phyloP scores from a whole-genome alignment of 2,888 invertebrate genomes.

The Chydorus sphaericus region DNA sequence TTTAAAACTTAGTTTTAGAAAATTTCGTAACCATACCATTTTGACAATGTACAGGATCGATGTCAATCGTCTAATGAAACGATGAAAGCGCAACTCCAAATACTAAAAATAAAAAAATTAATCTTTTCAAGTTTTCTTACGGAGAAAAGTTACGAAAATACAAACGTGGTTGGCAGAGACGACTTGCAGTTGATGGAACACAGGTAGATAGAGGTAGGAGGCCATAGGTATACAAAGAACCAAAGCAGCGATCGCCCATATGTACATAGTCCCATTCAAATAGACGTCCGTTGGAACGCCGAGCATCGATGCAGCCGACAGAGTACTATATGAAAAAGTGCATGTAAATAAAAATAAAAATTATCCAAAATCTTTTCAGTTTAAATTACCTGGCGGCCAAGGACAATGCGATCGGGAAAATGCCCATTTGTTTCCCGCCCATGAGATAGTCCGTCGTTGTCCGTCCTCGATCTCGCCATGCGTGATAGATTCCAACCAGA shows the following conservation, averaged over 20 bases:
- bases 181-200: slow-evolving; percentile 64
- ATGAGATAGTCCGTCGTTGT: slow-evolving; percentile 63
- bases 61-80: slow-evolving; percentile 15
- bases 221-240: slow-evolving; percentile 37
- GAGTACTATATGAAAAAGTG: slow-evolving; percentile 27
- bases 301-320: slow-evolving; percentile 36
- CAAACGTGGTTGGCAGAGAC: slow-evolving; percentile 74
- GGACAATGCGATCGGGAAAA: slow-evolving; percentile 77
- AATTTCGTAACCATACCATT: slow-evolving; percentile 14
- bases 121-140: slow-evolving; percentile 23
- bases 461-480: slow-evolving; percentile 50
- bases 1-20: background rate
- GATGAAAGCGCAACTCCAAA: slow-evolving; percentile 18
- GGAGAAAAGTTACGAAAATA: too few relatives aligned
- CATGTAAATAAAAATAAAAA: background rate
- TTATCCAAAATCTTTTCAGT: background rate
- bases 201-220: slow-evolving; percentile 61
- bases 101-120: slow-evolving; percentile 16
- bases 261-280: slow-evolving; percentile 70
- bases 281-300: slow-evolving; percentile 38
- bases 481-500: slow-evolving; percentile 68
- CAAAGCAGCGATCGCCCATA: slow-evolving; percentile 66
- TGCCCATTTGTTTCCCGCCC: slow-evolving; percentile 66
- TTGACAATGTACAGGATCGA: slow-evolving; percentile 17
- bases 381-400: slow-evolving; percentile 59